A percentile compares a stretch with the other conserved stretches of the same genome.
Conservation (phyloP, 2,113 vertebrate species). For the Syrrhaptes paradoxus region DNA sequence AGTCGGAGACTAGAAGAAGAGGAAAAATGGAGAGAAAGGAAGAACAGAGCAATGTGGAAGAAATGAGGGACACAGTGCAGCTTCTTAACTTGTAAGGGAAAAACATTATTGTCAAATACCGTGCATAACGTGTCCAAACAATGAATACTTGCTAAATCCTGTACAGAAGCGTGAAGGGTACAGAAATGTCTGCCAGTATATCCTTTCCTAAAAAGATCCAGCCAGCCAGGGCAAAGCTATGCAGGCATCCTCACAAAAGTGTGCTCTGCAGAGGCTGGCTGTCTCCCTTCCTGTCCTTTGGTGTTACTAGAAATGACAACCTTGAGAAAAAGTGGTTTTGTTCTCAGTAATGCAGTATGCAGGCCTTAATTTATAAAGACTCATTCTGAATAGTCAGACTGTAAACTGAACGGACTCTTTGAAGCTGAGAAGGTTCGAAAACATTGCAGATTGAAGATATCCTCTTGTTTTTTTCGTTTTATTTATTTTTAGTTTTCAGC, state of each 20-base stretch:
- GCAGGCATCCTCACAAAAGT: not conserved
- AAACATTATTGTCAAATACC: not conserved
- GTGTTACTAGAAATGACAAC: not conserved
- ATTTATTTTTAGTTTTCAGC: not conserved
- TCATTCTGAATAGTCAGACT: not conserved
- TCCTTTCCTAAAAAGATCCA: not conserved
- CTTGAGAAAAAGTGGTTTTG: not conserved
- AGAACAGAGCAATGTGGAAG: not conserved
- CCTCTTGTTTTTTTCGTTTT: not conserved
- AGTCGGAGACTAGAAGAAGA: not conserved
- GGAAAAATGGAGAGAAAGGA: not conserved
- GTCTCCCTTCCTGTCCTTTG: not conserved
- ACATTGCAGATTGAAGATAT: not conserved
- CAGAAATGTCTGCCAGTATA: not conserved
- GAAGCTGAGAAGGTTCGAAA: not conserved
- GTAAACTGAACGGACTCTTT: not conserved
- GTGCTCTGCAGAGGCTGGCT: not conserved
- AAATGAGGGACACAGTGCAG: not conserved
- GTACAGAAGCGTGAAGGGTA: slow-evolving; percentile 1
- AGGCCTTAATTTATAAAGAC: not conserved
- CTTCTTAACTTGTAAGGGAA: not conserved
- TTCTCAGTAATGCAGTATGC: not conserved
- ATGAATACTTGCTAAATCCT: slow-evolving; percentile 15
- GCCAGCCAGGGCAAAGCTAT: not conserved
- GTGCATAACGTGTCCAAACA: not conserved